Conservation (phyloP, 2,888 invertebrate species). For the Cephus sareptanus region DNA sequence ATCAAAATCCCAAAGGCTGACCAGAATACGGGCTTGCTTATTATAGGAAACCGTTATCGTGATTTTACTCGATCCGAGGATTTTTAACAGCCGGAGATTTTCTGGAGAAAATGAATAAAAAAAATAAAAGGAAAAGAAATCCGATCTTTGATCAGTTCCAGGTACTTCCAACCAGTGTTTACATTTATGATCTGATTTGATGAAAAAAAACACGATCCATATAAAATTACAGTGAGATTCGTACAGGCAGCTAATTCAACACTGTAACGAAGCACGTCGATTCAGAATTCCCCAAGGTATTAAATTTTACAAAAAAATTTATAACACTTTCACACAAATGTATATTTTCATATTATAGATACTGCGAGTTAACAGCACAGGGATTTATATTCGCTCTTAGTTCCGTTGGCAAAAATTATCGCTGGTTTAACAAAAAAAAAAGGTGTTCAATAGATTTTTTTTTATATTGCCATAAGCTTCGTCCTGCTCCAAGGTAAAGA, state of each 20-base stretch:
- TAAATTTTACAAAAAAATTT: neutral
- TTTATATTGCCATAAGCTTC: neutral
- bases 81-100: neutral
- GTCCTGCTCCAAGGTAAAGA: neutral
- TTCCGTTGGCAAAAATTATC: neutral
- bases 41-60: neutral
- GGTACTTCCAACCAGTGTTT: neutral
- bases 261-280: too few species aligned
- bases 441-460: too few species aligned
- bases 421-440: neutral
- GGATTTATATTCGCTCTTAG: neutral
- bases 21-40: constrained; percentile 1
- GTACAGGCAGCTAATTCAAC: neutral
- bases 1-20: neutral
- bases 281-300: too few species aligned
- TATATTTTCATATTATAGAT: neutral
- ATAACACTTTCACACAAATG: neutral
- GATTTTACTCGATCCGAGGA: neutral
- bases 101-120: neutral
- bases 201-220: neutral
- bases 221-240: neutral
- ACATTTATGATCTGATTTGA: neutral
- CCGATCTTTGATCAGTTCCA: neutral
- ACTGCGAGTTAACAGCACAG: too few species aligned
- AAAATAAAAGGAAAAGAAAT: neutral